A percentile compares a stretch with the other conserved stretches of the same genome.
Conservation (phyloP, 2,888 invertebrate genomes). For the Enoplolaimus lenunculus region DNA sequence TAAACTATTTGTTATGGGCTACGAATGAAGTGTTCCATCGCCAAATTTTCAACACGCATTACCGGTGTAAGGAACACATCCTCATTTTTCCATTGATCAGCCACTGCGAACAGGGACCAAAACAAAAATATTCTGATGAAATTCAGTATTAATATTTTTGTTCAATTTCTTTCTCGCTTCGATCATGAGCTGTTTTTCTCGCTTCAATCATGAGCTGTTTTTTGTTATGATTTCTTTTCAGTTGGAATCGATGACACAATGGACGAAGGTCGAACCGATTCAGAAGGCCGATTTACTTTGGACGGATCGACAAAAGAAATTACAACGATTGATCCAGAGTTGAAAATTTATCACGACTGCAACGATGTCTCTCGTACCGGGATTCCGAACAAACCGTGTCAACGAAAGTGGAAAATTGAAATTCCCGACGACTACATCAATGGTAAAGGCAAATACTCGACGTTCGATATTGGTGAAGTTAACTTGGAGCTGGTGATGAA, state of each 20-base stretch:
- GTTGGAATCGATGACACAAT: not conserved
- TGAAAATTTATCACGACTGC: not conserved
- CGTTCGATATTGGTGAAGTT: not conserved
- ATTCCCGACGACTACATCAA: not conserved
- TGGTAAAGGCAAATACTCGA: not conserved
- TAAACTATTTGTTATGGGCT: too few species aligned
- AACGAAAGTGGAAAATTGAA: not conserved
- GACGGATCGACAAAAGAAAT: not conserved
- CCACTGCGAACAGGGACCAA: too few species aligned
- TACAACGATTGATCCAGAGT: not conserved
- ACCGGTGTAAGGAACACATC: too few species aligned
- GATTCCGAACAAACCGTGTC: not conserved
- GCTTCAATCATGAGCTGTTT: too few species aligned
- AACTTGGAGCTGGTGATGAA: not conserved
- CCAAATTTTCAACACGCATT: too few species aligned
- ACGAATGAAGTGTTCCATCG: too few species aligned
- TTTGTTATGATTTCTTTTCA: too few species aligned
- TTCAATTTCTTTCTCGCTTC: too few species aligned
- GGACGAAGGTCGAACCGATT: not conserved
- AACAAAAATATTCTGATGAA: too few species aligned
- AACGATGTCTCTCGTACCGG: not conserved
- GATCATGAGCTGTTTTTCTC: too few species aligned
- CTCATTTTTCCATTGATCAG: too few species aligned
- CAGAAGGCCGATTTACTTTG: not conserved
- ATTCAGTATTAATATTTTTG: too few species aligned